phyloP scores from a whole-genome alignment of 2,888 invertebrate species.

The Ischnura elegans region DNA sequence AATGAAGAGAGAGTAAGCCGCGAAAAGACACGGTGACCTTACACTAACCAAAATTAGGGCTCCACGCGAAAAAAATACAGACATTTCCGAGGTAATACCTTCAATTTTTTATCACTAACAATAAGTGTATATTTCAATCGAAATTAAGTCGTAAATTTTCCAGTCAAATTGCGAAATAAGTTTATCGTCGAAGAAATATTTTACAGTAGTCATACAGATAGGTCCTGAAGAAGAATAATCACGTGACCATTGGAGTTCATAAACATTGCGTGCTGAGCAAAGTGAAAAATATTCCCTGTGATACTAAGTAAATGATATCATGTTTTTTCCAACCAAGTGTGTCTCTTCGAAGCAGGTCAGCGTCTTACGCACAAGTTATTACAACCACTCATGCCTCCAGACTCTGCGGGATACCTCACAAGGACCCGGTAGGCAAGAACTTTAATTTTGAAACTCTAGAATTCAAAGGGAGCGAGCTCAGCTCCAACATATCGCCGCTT shows the following conservation, averaged over 20 bases:
- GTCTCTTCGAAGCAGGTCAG: neutral
- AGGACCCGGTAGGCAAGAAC: neutral
- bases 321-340: neutral
- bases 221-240: neutral
- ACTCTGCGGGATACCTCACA: neutral
- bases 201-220: no score
- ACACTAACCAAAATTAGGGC: no score
- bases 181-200: neutral
- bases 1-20: no score
- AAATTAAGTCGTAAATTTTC: no score
- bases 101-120: no score
- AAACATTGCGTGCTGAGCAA: neutral
- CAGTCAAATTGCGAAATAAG: neutral
- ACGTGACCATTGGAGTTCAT: neutral
- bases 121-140: no score
- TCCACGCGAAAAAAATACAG: no score
- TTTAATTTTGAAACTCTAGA: neutral
- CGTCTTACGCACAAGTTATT: neutral
- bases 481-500: neutral
- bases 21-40: no score
- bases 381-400: neutral
- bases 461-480: neutral
- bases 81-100: no score
- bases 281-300: no score
- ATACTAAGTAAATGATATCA: neutral